Conservation (phyloP, 2,888 invertebrate species). For the Lasioglossum malachurum region DNA sequence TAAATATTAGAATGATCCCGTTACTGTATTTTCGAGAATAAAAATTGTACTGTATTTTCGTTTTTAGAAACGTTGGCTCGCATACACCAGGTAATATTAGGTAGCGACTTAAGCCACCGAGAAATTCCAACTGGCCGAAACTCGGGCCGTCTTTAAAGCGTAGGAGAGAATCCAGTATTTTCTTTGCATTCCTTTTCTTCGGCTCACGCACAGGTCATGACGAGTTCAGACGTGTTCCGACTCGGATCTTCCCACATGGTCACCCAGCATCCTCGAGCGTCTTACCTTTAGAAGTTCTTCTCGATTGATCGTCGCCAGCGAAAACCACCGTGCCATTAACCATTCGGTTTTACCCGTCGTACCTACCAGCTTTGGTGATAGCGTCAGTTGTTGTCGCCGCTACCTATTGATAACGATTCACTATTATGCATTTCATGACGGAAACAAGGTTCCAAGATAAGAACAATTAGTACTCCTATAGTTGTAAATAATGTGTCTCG, state of each 20-base stretch:
- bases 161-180: constrained; percentile 63
- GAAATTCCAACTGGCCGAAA: constrained; percentile 59
- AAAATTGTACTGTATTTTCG: constrained; percentile 1
- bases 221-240: constrained; percentile 55
- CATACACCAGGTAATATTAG: constrained; percentile 46
- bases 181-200: constrained; percentile 69
- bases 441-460: not conserved
- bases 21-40: not conserved
- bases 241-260: constrained; percentile 54
- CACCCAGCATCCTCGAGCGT: constrained; percentile 56
- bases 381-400: not conserved
- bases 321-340: constrained; percentile 54
- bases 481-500: not conserved
- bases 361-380: not conserved
- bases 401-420: not conserved
- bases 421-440: not conserved
- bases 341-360: constrained; percentile 18
- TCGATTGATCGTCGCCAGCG: constrained; percentile 61
- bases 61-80: constrained; percentile 31
- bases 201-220: constrained; percentile 64
- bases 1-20: not conserved
- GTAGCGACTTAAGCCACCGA: constrained; percentile 51
- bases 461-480: not conserved
- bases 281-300: constrained; percentile 46
- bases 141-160: constrained; percentile 46